These are phyloP conservation scores for Pogonomyrmex barbatus DNA, from an alignment of 1,140 invertebrate species.

Conservation along the genomic window DNA sequence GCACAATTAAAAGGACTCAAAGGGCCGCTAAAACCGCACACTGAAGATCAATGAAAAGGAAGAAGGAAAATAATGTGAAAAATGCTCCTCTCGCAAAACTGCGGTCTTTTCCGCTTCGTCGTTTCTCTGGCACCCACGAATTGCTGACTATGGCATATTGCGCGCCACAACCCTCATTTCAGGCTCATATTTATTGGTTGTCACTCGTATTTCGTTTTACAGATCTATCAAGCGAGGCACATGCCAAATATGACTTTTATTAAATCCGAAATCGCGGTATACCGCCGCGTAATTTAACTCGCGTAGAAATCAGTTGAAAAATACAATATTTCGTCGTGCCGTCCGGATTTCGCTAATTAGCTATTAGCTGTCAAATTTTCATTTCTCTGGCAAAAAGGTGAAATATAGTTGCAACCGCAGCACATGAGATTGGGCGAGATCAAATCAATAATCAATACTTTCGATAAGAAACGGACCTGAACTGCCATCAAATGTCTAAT, in stretches of 20 bases:
- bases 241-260: slow-evolving; percentile 3
- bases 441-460: not conserved
- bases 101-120: not conserved
- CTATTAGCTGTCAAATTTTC: not conserved
- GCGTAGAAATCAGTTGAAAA: not conserved
- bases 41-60: not conserved
- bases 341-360: not conserved
- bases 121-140: not conserved
- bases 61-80: not conserved
- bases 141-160: slow-evolving; percentile 13
- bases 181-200: slow-evolving; percentile 12
- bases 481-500: not conserved
- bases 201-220: slow-evolving; percentile 27
- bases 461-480: not conserved
- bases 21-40: not conserved
- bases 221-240: slow-evolving; percentile 2
- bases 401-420: not conserved
- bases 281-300: not conserved
- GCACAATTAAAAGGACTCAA: slow-evolving; percentile 1
- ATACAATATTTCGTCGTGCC: not conserved
- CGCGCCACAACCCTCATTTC: not conserved
- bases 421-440: not conserved
- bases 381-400: not conserved
- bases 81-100: not conserved
- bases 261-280: not conserved